Evolutionary conservation across 2,888 invertebrate genomes (phyloP).

Genomic region (Tetheella fluctuosa): DNA sequence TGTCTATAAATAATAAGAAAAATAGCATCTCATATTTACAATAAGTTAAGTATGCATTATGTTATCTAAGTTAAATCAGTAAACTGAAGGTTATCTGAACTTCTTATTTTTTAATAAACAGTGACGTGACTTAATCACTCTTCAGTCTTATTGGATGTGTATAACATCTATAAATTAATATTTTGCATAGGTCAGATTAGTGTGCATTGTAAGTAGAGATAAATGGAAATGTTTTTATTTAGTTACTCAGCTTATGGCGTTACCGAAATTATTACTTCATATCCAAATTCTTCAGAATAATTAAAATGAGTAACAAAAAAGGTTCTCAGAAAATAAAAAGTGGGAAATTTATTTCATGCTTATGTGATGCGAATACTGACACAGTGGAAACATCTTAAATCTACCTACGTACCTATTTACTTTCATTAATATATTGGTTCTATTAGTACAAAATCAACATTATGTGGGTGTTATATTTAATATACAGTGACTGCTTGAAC

Average conservation of each 20-base stretch:
- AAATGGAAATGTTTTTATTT: not conserved
- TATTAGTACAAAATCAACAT: too few species aligned
- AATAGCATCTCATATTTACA: constrained; percentile 21
- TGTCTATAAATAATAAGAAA: constrained; percentile 19
- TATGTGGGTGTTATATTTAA: too few species aligned
- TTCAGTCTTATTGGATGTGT: constrained; percentile 67
- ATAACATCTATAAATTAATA: constrained; percentile 35
- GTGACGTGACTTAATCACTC: constrained; percentile 52
- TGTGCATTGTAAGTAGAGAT: not conserved
- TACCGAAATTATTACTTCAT: not conserved
- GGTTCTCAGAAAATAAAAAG: too few species aligned
- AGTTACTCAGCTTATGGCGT: not conserved
- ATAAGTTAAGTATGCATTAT: constrained; percentile 15
- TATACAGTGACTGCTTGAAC: too few species aligned
- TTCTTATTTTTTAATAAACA: constrained; percentile 33
- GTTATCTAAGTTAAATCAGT: not conserved
- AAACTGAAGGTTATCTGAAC: not conserved
- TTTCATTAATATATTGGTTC: too few species aligned
- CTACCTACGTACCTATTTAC: not conserved
- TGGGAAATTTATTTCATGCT: too few species aligned
- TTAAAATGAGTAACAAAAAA: too few species aligned
- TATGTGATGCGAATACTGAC: not conserved
- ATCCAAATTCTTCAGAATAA: not conserved
- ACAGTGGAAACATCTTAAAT: not conserved
- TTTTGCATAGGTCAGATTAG: constrained; percentile 13